These are phyloP conservation scores for Nannobrachium achirus DNA, from an alignment of 2,113 vertebrate species.

Conservation along the genomic window DNA sequence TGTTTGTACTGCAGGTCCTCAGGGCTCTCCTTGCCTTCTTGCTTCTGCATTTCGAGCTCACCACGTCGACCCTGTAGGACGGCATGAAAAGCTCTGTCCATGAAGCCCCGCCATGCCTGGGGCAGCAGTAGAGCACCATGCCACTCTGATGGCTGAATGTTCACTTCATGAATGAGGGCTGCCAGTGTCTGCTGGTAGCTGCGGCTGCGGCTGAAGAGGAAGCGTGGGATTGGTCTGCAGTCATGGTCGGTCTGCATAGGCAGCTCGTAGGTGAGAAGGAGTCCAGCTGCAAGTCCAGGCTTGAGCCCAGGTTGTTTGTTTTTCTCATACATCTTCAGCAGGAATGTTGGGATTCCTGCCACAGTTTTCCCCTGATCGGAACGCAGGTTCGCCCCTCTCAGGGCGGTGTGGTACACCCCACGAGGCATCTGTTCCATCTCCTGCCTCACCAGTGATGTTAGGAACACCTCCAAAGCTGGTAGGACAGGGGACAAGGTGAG, in stretches of 20 bases:
- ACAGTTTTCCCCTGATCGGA: constrained; percentile 89
- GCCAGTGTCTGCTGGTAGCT: constrained; percentile 90
- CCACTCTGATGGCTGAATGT: constrained; percentile 95
- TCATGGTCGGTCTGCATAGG: constrained; percentile 88
- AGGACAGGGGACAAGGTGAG: constrained; percentile 62
- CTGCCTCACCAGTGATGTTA: constrained; percentile 88
- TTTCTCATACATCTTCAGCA: constrained; percentile 93
- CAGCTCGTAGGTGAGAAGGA: constrained; percentile 90
- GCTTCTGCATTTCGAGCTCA: constrained; percentile 92
- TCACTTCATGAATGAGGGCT: constrained; percentile 92
- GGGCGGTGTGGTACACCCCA: constrained; percentile 89
- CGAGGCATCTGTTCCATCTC: constrained; percentile 95
- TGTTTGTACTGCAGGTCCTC: constrained; percentile 89
- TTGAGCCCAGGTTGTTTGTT: constrained; percentile 96
- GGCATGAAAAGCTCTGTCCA: constrained; percentile 88
- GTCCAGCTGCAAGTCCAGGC: constrained; percentile 91
- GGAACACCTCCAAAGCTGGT: constrained; percentile 88
- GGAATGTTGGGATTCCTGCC: constrained; percentile 88
- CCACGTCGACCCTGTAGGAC: constrained; percentile 90
- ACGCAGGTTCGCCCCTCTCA: constrained; percentile 77
- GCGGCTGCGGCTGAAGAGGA: constrained; percentile 87
- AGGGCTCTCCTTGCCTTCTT: constrained; percentile 81
- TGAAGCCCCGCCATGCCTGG: constrained; percentile 90
- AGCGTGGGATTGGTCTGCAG: constrained; percentile 86
- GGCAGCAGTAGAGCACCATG: constrained; percentile 89